phyloP scores from a whole-genome alignment of 2,888 invertebrate genomes.

The Callimorpha dominula region DNA sequence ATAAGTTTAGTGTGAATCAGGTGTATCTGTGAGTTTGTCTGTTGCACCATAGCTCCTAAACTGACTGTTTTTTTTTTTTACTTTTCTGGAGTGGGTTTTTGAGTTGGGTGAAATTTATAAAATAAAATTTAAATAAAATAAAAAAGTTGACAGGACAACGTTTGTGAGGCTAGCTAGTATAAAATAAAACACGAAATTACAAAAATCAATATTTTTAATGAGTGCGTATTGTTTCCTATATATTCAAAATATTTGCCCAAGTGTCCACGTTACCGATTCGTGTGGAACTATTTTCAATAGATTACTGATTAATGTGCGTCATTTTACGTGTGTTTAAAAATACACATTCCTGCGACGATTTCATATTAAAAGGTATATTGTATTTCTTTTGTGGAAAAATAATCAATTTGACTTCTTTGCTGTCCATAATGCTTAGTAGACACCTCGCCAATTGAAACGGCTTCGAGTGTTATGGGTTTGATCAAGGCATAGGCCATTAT shows the following conservation, averaged over 20 bases:
- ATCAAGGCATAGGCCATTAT: too few species aligned
- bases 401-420: too few species aligned
- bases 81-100: too few species aligned
- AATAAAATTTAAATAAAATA: background rate
- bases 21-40: too few species aligned
- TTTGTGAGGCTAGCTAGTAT: background rate
- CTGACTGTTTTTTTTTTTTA: too few species aligned
- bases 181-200: background rate
- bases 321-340: background rate
- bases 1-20: too few species aligned
- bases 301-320: background rate
- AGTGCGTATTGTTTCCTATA: background rate
- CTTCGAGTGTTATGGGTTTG: too few species aligned
- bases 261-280: background rate
- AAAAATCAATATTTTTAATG: background rate
- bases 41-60: too few species aligned
- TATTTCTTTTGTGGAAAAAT: too few species aligned
- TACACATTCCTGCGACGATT: background rate
- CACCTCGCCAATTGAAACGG: too few species aligned
- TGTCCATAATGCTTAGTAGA: too few species aligned
- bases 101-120: too few species aligned
- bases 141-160: background rate
- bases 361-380: background rate
- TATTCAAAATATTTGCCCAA: background rate
- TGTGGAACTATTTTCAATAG: background rate